A percentile compares a stretch with the other conserved stretches of the same genome.
Evolutionary conservation across 2,113 vertebrate species (phyloP).

Genomic region (Alces alces): DNA sequence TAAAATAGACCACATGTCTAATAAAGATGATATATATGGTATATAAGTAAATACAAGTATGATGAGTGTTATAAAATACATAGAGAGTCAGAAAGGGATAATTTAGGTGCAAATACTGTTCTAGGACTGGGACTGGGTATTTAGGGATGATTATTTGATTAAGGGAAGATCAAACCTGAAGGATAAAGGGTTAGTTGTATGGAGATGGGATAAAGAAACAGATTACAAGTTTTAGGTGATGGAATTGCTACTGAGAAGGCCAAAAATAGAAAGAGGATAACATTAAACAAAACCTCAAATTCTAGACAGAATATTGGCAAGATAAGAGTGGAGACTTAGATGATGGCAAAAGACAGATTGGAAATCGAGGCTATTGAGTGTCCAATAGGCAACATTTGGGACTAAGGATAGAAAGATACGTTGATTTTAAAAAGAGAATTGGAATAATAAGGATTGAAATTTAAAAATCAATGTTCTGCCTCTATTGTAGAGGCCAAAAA

Average conservation of each 20-base stretch:
- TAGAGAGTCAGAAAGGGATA: neutral
- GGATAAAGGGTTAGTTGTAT: neutral
- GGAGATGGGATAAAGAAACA: neutral
- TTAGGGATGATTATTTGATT: neutral
- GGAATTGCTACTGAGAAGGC: neutral
- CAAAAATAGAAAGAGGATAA: neutral
- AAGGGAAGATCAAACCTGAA: neutral
- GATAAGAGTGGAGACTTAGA: neutral
- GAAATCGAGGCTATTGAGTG: fast-evolving
- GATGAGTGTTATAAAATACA: neutral
- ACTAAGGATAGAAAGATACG: neutral
- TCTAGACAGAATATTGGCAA: neutral
- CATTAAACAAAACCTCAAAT: neutral
- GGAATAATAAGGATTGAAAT: neutral
- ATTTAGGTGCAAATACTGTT: neutral
- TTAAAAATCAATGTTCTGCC: neutral
- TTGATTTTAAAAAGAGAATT: neutral
- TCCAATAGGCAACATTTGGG: neutral
- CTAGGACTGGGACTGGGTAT: neutral
- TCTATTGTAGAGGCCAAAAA: neutral
- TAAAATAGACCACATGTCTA: neutral
- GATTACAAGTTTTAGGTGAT: neutral
- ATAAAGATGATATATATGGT: neutral
- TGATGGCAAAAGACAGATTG: neutral
- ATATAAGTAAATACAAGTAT: neutral